phyloP scores from a whole-genome alignment of 2,797 vertebrate species.

The Xyrichtys novacula region DNA sequence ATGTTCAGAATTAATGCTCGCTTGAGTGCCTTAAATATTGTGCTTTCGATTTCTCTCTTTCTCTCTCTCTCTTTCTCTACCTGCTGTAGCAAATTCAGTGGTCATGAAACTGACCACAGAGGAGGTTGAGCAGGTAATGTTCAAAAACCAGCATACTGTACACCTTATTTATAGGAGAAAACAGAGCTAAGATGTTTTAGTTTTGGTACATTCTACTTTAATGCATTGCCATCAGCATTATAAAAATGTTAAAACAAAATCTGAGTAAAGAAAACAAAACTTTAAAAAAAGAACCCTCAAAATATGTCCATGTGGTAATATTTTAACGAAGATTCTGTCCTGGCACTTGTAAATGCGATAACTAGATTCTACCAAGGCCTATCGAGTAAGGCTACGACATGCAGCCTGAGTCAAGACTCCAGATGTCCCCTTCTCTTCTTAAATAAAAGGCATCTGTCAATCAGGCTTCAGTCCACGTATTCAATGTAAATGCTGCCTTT shows the following conservation, averaged over 20 bases:
- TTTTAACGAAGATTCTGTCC: slow-evolving; percentile 74
- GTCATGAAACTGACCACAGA: slow-evolving; percentile 55
- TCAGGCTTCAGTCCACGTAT: slow-evolving; percentile 24
- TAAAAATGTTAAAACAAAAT: slow-evolving; percentile 69
- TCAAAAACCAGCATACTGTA: slow-evolving; percentile 45
- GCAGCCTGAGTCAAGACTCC: slow-evolving; percentile 76
- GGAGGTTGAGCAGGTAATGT: slow-evolving; percentile 49
- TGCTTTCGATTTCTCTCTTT: slow-evolving; percentile 73
- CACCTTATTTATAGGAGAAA: slow-evolving; percentile 45
- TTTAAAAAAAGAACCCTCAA: slow-evolving; percentile 48
- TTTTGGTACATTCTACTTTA: slow-evolving; percentile 82
- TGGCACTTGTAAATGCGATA: slow-evolving; percentile 82
- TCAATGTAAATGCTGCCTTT: slow-evolving; percentile 31
- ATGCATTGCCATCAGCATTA: slow-evolving; percentile 70
- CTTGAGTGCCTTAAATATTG: slow-evolving; percentile 75
- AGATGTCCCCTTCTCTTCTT: slow-evolving; percentile 55
- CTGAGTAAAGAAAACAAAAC: slow-evolving; percentile 50
- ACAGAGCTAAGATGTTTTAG: slow-evolving; percentile 64
- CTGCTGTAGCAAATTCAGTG: slow-evolving; percentile 46
- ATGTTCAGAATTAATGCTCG: slow-evolving; percentile 52
- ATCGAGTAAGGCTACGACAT: slow-evolving; percentile 74
- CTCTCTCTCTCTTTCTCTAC: slow-evolving; percentile 36
- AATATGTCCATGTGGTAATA: slow-evolving; percentile 68
- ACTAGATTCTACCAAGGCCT: slow-evolving; percentile 80
- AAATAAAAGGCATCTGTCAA: slow-evolving; percentile 65